Percentiles rank a stretch among this genome's conserved stretches.
Conservation (phyloP, 2,797 vertebrate genomes). For the Takifugu rubripes region DNA sequence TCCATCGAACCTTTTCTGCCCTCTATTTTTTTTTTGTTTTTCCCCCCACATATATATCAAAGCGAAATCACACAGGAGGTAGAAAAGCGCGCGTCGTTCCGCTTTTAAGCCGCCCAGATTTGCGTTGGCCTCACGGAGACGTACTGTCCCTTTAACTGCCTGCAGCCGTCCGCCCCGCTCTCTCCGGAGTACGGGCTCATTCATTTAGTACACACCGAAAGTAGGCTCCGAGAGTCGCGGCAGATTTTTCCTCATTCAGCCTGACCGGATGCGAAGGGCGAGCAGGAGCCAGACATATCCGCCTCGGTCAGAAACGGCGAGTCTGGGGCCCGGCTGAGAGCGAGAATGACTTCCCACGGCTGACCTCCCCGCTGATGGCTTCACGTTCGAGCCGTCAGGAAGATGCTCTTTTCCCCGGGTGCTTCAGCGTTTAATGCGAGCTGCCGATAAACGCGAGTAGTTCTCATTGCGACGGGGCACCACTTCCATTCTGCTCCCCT, state of each 20-base stretch:
- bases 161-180: constrained; percentile 52
- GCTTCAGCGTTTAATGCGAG: constrained; percentile 31
- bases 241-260: constrained; percentile 6
- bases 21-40: background rate
- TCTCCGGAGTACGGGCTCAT: constrained; percentile 63
- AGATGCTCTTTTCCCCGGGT: constrained; percentile 41
- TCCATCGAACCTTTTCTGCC: background rate
- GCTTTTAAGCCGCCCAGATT: background rate
- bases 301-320: constrained; percentile 25
- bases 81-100: background rate
- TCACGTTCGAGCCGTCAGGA: constrained; percentile 40
- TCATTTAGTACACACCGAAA: constrained; percentile 80
- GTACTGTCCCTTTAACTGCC: constrained; percentile 77
- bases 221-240: constrained; percentile 33
- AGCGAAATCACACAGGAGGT: background rate
- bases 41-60: background rate
- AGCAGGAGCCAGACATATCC: constrained; percentile 28
- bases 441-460: constrained; percentile 46
- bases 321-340: constrained; percentile 37
- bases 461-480: background rate
- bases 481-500: constrained; percentile 10
- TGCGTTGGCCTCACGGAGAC: constrained; percentile 2
- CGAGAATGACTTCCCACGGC: constrained; percentile 63
- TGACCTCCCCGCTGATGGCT: constrained; percentile 53
- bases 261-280: constrained; percentile 35